Evolutionary conservation across 2,797 vertebrate species (phyloP).

Genomic region (Menidia menidia): DNA sequence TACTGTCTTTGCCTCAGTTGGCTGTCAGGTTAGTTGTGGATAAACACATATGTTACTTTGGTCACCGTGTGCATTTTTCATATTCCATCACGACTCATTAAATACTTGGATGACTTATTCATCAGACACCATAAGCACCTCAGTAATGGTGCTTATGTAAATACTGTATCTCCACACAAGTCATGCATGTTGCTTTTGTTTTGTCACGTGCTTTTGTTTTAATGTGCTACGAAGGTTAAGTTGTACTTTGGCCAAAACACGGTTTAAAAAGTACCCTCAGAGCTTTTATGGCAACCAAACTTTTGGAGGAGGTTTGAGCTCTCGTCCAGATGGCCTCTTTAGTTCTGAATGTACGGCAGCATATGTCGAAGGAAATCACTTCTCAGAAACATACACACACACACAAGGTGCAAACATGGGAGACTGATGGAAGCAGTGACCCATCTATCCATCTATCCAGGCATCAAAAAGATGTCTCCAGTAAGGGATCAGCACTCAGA

Average conservation of each 20-base stretch:
- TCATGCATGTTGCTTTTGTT: background rate
- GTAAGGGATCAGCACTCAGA: slow-evolving; percentile 40
- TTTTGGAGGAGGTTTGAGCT: too few relatives aligned
- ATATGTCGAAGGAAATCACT: background rate
- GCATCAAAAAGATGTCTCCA: slow-evolving; percentile 45
- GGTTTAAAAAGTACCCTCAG: too few relatives aligned
- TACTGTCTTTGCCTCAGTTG: slow-evolving; percentile 22
- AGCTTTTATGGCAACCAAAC: too few relatives aligned
- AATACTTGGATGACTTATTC: slow-evolving; percentile 53
- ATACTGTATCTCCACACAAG: background rate
- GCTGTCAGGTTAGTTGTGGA: slow-evolving; percentile 38
- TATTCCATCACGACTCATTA: slow-evolving; percentile 44
- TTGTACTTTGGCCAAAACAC: slow-evolving; percentile 20
- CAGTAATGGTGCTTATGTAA: background rate
- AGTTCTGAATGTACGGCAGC: too few relatives aligned
- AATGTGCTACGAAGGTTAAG: background rate
- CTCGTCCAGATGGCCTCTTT: too few relatives aligned
- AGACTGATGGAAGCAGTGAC: slow-evolving; percentile 25
- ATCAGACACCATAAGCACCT: slow-evolving; percentile 39
- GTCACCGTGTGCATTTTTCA: slow-evolving; percentile 40
- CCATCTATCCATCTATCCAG: slow-evolving; percentile 38
- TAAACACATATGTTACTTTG: slow-evolving; percentile 18
- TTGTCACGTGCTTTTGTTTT: background rate
- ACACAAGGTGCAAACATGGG: slow-evolving; percentile 12
- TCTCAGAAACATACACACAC: slow-evolving; percentile 12